These are phyloP conservation scores for Heliconius congener DNA, from an alignment of 1,140 invertebrate species.

Conservation along the genomic window DNA sequence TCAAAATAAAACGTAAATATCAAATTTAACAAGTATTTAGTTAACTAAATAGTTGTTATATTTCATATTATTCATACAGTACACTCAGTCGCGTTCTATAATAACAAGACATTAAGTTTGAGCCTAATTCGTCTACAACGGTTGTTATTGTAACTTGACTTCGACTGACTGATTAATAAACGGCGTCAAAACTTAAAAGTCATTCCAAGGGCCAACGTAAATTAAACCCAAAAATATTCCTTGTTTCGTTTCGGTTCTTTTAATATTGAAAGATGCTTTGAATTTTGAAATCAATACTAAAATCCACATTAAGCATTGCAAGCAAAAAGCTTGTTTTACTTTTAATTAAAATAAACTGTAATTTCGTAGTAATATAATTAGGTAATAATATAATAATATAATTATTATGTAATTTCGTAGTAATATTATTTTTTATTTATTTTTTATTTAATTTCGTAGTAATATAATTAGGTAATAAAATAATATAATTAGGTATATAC, in stretches of 20 bases:
- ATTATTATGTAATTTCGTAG: too few relatives aligned
- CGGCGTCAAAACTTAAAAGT: slow-evolving; percentile 13
- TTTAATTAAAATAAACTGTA: too few relatives aligned
- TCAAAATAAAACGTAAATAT: not conserved
- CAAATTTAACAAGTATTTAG: too few relatives aligned
- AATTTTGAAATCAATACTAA: not conserved
- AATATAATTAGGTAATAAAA: too few relatives aligned
- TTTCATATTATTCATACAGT: not conserved
- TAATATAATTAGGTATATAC: not conserved
- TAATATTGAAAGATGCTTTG: not conserved
- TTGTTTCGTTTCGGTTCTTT: slow-evolving; percentile 5
- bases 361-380: too few relatives aligned
- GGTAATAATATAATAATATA: too few relatives aligned
- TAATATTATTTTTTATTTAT: too few relatives aligned
- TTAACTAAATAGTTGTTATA: not conserved
- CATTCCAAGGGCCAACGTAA: slow-evolving; percentile 19
- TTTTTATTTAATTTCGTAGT: too few relatives aligned
- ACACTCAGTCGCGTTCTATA: not conserved
- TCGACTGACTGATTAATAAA: slow-evolving; percentile 31
- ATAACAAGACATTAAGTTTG: slow-evolving; percentile 14
- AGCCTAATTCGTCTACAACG: slow-evolving; percentile 27
- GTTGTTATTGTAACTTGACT: slow-evolving; percentile 30
- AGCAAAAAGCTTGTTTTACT: too few relatives aligned
- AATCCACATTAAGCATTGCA: not conserved
- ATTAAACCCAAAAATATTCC: slow-evolving; percentile 7